Base-by-base conservation (phyloP, 2,888 invertebrate species). In the Brachycybe producta region DNA sequence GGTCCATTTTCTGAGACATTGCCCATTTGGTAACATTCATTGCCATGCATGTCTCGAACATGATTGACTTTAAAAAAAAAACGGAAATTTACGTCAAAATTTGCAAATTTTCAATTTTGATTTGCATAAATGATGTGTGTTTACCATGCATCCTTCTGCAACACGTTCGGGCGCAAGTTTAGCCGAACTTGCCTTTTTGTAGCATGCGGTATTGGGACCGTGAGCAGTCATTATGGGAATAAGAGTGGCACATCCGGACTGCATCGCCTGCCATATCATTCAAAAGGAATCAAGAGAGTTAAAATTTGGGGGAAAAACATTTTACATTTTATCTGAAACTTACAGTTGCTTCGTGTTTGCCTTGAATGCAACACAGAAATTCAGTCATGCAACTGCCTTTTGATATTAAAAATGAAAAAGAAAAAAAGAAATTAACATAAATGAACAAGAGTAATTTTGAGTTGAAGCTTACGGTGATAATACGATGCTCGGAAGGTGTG, bases 181-280 rank as follows among this genome's bases (percentile, higher is more conserved):
- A 0, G 76, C 80, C 17, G 54, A 52, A 30, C 71, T 75, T 5
- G 86, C 90, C 27, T 71, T 75, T 52, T 84, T 79, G 68, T 91
- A 98, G 66, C 97, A 97, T 15, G 78, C 73, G 0, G 71, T 70
- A 67, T 98, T 97, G 0, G 98, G 97, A 0, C 98, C 97, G 68
- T 98, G 98, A 0, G 97, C 92, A 0, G 92, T 97, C 97, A 97
- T 91, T 69, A 91, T 85, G 44, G 88, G 90, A 68, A 97, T 95
- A 2, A 97, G 74, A 1, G 88, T 84, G 2, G 85, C 94, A 0
- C 94, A 27, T 30, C 43, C 43, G 26, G n/a, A 21, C 27, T n/a
- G 21, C n/a, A 43, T 30, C 13, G 5, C 30, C 15, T 30, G 13
- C 42, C 21, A 54, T 24, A 47, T 23, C 42, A 34, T 32, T 23